Base-by-base conservation (phyloP, 2,113 vertebrate species). In the Stegostoma tigrinum region DNA sequence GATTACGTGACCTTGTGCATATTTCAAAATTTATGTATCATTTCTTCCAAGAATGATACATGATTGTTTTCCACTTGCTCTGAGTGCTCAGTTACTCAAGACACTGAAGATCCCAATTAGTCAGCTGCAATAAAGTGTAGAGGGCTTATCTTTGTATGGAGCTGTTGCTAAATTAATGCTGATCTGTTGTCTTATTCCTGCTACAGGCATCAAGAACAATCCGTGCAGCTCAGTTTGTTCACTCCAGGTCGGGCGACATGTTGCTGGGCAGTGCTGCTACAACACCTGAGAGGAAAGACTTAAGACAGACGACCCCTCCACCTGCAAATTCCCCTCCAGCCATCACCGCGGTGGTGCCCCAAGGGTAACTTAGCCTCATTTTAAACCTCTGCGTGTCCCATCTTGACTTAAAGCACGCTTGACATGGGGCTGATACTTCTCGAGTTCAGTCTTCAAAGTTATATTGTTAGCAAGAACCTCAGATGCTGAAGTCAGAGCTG, bases 281-380 rank as follows among this genome's bases (percentile, higher is more conserved):
- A 64, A 96, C 98, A 90, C 98, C 97, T 61, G 96, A 97, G 93
- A 98, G 97, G 75, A 98, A 97, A 97, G 97, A 97, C 96, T 97
- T 97, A n/a, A 97, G 97, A 96, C 97, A 97, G 91, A 97, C 96
- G 1, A 97, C 97, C 95, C 97, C 98, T 52, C 96, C 97, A 24
- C 96, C 98, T 72, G 97, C 97, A 38, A 97, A 97, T 95, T 98
- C 97, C 0, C 98, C 98, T 80, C 98, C 98, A 34, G 97, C 97
- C 52, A 97, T 98, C 64, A 97, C 97, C 86, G 97, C 97, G 93
- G 97, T 97, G 96, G 97, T 97, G 96, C 97, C 98, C 97, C 97
- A 97, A 96, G 97, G 97, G 98, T 98, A 96, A 97, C 97, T 90
- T 61, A 95, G 91, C 48, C 34, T 66, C 19, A 17, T 23, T 83